These are phyloP conservation scores for Tetramorium bicarinatum DNA, from an alignment of 2,888 invertebrate genomes.

Conservation along the genomic window DNA sequence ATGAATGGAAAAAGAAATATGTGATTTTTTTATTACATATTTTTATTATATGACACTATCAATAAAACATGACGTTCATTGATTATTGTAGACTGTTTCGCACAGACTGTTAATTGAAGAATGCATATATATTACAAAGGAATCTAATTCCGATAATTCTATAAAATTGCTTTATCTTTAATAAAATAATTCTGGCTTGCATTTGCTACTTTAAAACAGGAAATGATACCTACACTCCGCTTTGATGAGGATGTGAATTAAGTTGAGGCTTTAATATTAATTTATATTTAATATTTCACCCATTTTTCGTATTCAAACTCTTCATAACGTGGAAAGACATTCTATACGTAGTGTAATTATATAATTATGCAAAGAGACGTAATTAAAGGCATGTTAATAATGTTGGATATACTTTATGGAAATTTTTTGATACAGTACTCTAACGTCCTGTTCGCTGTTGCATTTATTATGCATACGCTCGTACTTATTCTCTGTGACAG, in stretches of 20 bases:
- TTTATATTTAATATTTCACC: constrained; percentile 4
- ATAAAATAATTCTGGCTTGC: background rate
- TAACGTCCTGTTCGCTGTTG: background rate
- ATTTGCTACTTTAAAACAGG: background rate
- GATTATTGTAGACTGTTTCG: background rate
- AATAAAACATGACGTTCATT: background rate
- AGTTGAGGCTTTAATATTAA: constrained; percentile 1
- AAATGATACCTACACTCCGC: background rate
- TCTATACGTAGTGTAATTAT: background rate
- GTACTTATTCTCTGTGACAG: background rate
- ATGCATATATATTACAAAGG: background rate
- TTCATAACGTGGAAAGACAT: background rate
- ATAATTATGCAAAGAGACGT: constrained; percentile 8
- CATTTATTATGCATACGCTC: background rate
- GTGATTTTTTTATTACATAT: constrained; percentile 10
- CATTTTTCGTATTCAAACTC: background rate
- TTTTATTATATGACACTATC: background rate
- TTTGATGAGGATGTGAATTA: background rate
- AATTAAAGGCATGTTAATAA: constrained; percentile 12
- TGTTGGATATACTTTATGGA: constrained; percentile 16
- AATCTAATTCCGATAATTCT: background rate
- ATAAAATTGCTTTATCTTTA: background rate
- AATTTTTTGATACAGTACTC: constrained; percentile 1
- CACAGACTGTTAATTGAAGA: background rate
- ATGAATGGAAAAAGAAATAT: background rate